phyloP scores from a whole-genome alignment of 2,797 vertebrate species.

The Leptoclinus maculatus region DNA sequence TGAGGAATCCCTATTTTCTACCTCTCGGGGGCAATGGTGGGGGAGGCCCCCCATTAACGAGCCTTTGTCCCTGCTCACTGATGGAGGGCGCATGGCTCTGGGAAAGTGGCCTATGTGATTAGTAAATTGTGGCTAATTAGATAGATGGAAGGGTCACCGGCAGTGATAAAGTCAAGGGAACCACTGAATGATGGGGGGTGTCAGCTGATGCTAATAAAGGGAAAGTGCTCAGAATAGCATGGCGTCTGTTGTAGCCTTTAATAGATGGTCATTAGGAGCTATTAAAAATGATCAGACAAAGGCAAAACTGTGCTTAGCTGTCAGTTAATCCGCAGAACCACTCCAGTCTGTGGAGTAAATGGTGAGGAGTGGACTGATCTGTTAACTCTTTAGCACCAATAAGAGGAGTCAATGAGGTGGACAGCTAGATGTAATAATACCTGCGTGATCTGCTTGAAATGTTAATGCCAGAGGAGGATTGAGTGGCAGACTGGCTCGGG shows the following conservation, averaged over 20 bases:
- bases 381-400: constrained; percentile 40
- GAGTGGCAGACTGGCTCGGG: not conserved
- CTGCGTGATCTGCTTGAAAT: constrained; percentile 47
- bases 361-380: constrained; percentile 42
- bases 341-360: constrained; percentile 35
- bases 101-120: constrained; percentile 82
- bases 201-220: constrained; percentile 66
- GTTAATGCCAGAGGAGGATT: constrained; percentile 44
- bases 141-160: constrained; percentile 87
- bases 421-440: constrained; percentile 45
- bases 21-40: constrained; percentile 46
- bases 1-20: constrained; percentile 62
- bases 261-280: constrained; percentile 70
- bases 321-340: constrained; percentile 42
- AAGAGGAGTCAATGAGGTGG: constrained; percentile 60
- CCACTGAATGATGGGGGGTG: constrained; percentile 73
- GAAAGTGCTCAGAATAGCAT: constrained; percentile 63
- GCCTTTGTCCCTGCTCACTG: constrained; percentile 84
- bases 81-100: constrained; percentile 74
- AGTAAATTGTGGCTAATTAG: constrained; percentile 89
- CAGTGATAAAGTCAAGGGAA: constrained; percentile 85
- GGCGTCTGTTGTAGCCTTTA: constrained; percentile 50
- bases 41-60: constrained; percentile 68
- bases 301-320: constrained; percentile 57
- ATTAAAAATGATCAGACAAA: constrained; percentile 73